phyloP scores from a whole-genome alignment of 2,888 invertebrate genomes.

The Euspilapteryx auroguttella region DNA sequence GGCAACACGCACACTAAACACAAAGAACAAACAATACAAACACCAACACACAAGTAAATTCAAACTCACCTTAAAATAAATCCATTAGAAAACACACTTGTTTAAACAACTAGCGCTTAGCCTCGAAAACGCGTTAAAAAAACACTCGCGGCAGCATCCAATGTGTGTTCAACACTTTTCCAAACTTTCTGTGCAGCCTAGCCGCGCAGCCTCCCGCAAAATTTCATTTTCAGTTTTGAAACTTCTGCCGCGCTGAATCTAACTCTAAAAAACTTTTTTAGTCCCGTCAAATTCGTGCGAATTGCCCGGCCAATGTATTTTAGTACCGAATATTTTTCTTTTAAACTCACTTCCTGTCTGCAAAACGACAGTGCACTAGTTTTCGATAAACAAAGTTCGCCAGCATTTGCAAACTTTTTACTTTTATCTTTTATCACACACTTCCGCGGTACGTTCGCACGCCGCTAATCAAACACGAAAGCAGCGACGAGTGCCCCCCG shows the following conservation, averaged over 20 bases:
- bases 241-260: too few relatives aligned
- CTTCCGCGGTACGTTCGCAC: too few relatives aligned
- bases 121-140: constrained; percentile 61
- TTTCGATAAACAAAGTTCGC: too few relatives aligned
- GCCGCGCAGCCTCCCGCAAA: constrained; percentile 22
- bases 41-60: constrained; percentile 60
- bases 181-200: constrained; percentile 37
- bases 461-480: constrained; percentile 38
- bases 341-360: too few relatives aligned
- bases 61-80: constrained; percentile 63
- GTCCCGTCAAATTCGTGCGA: too few relatives aligned
- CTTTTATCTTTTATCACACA: too few relatives aligned
- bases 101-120: constrained; percentile 62
- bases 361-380: too few relatives aligned
- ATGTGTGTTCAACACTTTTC: constrained; percentile 34
- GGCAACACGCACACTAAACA: constrained; percentile 57
- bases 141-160: constrained; percentile 49
- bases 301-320: neutral
- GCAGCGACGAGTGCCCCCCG: constrained; percentile 41
- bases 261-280: too few relatives aligned
- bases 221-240: too few relatives aligned
- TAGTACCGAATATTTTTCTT: too few relatives aligned
- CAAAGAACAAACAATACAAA: constrained; percentile 56
- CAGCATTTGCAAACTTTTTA: too few relatives aligned
- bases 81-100: constrained; percentile 63